Percentiles rank a stretch among this genome's conserved stretches.
Conservation (phyloP, 2,113 vertebrate genomes). For the Macrotis lagotis region DNA sequence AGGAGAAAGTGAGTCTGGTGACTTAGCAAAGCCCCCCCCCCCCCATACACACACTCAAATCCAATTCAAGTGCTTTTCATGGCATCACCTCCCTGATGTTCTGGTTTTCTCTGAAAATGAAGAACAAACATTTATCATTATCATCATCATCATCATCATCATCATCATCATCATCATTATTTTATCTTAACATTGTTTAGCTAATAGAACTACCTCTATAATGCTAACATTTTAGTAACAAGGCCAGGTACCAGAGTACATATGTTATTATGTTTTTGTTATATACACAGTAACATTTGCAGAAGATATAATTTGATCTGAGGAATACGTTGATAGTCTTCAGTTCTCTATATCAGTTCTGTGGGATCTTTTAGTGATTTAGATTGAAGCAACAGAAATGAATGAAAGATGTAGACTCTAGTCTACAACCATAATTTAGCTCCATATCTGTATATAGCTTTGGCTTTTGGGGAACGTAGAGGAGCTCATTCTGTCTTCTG, state of each 20-base stretch:
- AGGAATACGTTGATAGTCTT: background rate
- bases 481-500: background rate
- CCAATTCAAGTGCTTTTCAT: too few relatives aligned
- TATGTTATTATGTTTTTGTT: background rate
- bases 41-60: too few relatives aligned
- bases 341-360: background rate
- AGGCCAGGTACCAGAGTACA: background rate
- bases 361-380: background rate
- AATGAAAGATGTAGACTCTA: background rate
- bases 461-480: background rate
- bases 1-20: too few relatives aligned
- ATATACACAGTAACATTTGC: background rate
- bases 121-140: too few relatives aligned
- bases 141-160: too few relatives aligned
- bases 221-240: background rate
- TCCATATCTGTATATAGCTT: background rate
- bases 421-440: background rate
- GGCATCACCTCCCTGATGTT: too few relatives aligned
- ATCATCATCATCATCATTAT: too few relatives aligned
- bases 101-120: too few relatives aligned
- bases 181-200: background rate
- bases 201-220: background rate
- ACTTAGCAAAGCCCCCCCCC: too few relatives aligned
- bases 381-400: background rate
- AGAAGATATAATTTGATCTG: background rate